Evolutionary conservation across 2,113 vertebrate genomes (phyloP), one percentile per base, ranked within the genome.

Genomic region (Corythoichthys haematopterus): DNA sequence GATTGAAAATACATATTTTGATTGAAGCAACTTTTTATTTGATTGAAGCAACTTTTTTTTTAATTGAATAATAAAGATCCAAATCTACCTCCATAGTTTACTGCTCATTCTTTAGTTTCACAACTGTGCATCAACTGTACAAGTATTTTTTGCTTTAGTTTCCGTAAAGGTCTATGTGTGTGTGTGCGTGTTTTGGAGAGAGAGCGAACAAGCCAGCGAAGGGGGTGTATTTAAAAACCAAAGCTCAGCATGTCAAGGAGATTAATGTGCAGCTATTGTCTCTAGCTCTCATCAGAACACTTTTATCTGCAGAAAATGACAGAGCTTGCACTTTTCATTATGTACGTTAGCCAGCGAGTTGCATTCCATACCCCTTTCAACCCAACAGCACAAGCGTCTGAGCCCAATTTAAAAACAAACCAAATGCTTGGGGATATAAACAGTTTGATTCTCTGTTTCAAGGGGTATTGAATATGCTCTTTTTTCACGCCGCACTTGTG

Each of bases 311-410:
- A 83, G 80, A 88, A 88, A 89, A 90, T 90, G 89, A 90, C 87
- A 80, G 80, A 83, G 86, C 86, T 87, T 89, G 87, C 87, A 89
- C 86, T 91, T 91, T 91, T 89, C 86, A 90, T 90, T 90, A 88
- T 88, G 83, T 72, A 81, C 56, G 77, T 87, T 85, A 83, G 85
- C 76, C 69, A 72, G 68, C 75, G 50, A 84, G 80, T 70, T 2
- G 64, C 7, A 13, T 70, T 68, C 56, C 69, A 15, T 16, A 8
- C 64, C 53, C 74, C 64, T 13, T 65, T 47, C 68, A 64, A 9
- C 51, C 33, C 6, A 40, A 59, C 2, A 8, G 2, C 37, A 40
- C 15, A 15, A 16, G 36, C 7, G 3, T 13, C 15, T n/a, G 15
- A 40, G 16, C n/a, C 3, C 14, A 8, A 43, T 20, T 60, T 40